Evolutionary conservation across 1,140 invertebrate genomes (phyloP).

Genomic region (Acromyrmex charruanus): DNA sequence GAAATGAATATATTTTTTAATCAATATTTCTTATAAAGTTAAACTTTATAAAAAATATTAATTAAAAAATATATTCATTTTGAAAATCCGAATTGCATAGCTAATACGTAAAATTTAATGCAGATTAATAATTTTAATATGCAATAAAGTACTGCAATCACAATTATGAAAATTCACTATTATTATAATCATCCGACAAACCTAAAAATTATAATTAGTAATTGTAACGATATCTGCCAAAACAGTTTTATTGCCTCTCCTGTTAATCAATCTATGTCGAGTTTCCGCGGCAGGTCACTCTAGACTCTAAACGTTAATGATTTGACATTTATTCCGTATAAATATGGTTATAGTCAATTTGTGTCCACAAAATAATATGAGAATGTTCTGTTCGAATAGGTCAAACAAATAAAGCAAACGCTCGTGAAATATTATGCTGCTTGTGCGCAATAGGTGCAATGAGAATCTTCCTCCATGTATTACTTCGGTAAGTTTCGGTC

Average conservation of each 20-base stretch:
- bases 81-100: too few relatives aligned
- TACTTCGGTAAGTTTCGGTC: slow-evolving; percentile 51
- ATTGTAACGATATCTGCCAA: neutral
- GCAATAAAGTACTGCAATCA: neutral
- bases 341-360: neutral
- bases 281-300: too few relatives aligned
- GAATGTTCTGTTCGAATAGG: neutral
- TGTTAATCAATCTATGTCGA: slow-evolving; percentile 7
- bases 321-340: slow-evolving; percentile 7
- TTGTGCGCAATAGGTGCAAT: slow-evolving; percentile 43
- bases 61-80: too few relatives aligned
- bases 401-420: slow-evolving; percentile 27
- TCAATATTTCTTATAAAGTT: neutral
- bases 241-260: neutral
- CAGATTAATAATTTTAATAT: too few relatives aligned
- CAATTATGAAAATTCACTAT: neutral
- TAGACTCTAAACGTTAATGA: too few relatives aligned
- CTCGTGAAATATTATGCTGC: neutral
- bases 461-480: slow-evolving; percentile 32
- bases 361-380: neutral
- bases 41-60: too few relatives aligned
- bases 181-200: too few relatives aligned
- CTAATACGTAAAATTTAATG: too few relatives aligned
- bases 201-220: neutral
- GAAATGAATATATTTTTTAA: neutral